Evolutionary conservation across 1,140 invertebrate genomes (phyloP).

Genomic region (Rhopalosiphum padi): DNA sequence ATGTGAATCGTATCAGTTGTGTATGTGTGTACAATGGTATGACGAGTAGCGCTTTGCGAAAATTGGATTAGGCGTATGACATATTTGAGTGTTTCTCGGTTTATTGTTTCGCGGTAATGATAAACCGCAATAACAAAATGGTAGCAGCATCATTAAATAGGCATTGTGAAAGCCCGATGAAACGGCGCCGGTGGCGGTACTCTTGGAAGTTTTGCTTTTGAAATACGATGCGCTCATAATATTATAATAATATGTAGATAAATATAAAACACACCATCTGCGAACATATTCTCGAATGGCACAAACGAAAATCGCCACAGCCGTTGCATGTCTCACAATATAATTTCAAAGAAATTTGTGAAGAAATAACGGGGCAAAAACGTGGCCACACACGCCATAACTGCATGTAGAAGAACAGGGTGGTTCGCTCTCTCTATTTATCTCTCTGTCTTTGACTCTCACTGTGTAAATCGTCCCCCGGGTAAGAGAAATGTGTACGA

Average conservation of each 20-base stretch:
- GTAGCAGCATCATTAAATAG: conserved; percentile 9
- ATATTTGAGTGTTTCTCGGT: conserved; percentile 21
- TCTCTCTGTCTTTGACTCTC: background rate
- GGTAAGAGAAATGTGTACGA: background rate
- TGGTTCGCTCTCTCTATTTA: background rate
- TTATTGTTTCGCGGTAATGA: conserved; percentile 9
- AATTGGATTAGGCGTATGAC: conserved; percentile 23
- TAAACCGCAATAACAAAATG: background rate
- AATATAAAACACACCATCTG: background rate
- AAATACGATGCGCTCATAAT: conserved; percentile 23
- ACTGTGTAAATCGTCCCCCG: background rate
- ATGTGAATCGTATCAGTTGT: background rate
- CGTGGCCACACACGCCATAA: background rate
- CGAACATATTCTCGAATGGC: background rate
- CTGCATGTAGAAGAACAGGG: background rate
- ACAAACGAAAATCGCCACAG: background rate
- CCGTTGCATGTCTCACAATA: background rate
- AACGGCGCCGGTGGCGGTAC: background rate
- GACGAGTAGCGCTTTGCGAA: background rate
- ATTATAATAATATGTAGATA: background rate
- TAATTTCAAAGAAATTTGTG: background rate
- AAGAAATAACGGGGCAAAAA: background rate
- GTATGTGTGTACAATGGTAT: background rate
- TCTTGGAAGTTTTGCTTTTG: conserved; percentile 20
- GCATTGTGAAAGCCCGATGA: background rate